Evolutionary conservation across 1,140 invertebrate genomes (phyloP).

Genomic region (Cydia pomonella): DNA sequence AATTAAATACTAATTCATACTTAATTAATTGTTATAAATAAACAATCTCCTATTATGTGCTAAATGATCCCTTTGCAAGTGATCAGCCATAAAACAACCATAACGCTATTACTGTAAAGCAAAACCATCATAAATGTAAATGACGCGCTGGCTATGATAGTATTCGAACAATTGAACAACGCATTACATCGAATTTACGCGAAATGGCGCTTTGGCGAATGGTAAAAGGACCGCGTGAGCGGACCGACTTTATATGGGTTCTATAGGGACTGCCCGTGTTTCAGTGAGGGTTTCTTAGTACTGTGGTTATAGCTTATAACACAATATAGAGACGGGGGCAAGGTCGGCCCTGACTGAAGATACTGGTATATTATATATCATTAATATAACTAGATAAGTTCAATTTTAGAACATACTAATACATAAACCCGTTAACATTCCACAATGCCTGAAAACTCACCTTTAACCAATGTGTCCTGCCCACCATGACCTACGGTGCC

Average conservation of each 20-base stretch:
- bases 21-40: neutral
- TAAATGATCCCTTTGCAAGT: neutral
- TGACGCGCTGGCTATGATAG: conserved; percentile 6
- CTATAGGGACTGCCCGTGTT: neutral
- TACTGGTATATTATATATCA: too few species aligned
- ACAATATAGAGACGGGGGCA: too few species aligned
- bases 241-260: neutral
- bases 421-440: too few species aligned
- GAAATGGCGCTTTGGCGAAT: neutral
- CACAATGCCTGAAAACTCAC: too few species aligned
- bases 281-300: neutral
- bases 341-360: too few species aligned
- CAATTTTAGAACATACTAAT: too few species aligned
- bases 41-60: neutral
- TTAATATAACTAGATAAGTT: too few species aligned
- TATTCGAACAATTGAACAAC: conserved; percentile 28
- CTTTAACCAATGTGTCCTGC: too few species aligned
- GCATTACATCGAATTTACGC: conserved; percentile 1
- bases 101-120: neutral
- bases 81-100: conserved; percentile 11
- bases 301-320: neutral
- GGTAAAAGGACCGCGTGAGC: neutral
- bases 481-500: too few species aligned
- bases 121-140: conserved; percentile 28
- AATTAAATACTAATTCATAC: too few species aligned